Conservation (phyloP, 2,888 invertebrate species). For the Hetaerina titia region DNA sequence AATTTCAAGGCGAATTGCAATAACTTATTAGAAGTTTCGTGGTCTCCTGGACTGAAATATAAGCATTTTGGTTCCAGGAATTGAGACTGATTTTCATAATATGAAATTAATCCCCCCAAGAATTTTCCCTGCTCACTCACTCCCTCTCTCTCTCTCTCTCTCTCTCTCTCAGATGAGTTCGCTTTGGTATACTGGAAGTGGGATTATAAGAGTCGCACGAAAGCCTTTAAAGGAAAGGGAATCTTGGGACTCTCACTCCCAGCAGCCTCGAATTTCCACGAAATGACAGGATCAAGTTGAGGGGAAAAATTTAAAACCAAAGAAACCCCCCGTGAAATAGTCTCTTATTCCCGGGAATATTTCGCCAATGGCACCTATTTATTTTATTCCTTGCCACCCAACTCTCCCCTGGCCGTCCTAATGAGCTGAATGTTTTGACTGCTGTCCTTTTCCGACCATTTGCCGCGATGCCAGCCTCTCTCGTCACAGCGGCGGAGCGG, state of each 20-base stretch:
- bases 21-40: neutral
- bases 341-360: neutral
- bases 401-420: neutral
- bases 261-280: neutral
- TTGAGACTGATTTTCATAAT: neutral
- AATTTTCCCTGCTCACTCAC: neutral
- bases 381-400: neutral
- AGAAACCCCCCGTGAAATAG: neutral
- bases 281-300: neutral
- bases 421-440: constrained; percentile 27
- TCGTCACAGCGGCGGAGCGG: neutral
- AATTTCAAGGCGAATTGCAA: no score
- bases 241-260: neutral
- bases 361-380: neutral
- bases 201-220: neutral
- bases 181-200: neutral
- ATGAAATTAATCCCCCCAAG: neutral
- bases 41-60: neutral
- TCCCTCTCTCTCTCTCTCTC: neutral
- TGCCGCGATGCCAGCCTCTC: neutral
- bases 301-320: neutral
- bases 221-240: neutral
- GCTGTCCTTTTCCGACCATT: neutral
- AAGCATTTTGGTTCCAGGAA: neutral
- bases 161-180: neutral